Conservation (phyloP, 2,797 vertebrate genomes). For the Melanogrammus aeglefinus region DNA sequence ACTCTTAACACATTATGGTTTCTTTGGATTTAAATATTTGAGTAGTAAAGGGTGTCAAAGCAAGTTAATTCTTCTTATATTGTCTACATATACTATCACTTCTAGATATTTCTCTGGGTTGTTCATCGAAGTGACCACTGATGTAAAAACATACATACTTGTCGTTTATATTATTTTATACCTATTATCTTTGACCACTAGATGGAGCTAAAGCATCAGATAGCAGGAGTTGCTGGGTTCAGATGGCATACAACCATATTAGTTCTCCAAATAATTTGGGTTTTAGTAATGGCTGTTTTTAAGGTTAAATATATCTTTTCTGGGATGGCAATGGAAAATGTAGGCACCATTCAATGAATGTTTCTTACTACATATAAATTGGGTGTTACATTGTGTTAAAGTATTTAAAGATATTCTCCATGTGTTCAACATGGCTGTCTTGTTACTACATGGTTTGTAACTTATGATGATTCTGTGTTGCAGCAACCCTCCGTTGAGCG, state of each 20-base stretch:
- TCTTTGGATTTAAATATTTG: neutral
- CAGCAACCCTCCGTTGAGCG: conserved; percentile 95
- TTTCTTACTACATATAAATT: neutral
- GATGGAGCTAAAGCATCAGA: conserved; percentile 37
- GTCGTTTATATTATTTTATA: neutral
- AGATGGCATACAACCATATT: neutral
- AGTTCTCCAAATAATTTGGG: neutral
- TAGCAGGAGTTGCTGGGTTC: neutral
- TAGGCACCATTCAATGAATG: neutral
- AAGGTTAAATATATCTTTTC: neutral
- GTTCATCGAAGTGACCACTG: neutral
- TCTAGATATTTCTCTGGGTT: neutral
- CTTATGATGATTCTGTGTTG: conserved; percentile 1
- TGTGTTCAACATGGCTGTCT: too few relatives aligned
- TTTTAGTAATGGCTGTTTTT: neutral
- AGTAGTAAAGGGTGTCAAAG: neutral
- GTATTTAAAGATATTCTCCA: neutral
- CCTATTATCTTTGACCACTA: conserved; percentile 26
- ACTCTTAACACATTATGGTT: neutral
- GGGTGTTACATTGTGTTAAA: neutral
- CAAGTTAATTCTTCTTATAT: neutral
- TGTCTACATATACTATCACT: neutral
- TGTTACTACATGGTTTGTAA: neutral
- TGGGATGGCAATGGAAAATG: neutral
- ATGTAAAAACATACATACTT: neutral